A percentile compares a stretch with the other conserved stretches of the same genome.
These are phyloP conservation scores for Panurus biarmicus DNA, from an alignment of 2,113 vertebrate genomes.

Conservation along the genomic window DNA sequence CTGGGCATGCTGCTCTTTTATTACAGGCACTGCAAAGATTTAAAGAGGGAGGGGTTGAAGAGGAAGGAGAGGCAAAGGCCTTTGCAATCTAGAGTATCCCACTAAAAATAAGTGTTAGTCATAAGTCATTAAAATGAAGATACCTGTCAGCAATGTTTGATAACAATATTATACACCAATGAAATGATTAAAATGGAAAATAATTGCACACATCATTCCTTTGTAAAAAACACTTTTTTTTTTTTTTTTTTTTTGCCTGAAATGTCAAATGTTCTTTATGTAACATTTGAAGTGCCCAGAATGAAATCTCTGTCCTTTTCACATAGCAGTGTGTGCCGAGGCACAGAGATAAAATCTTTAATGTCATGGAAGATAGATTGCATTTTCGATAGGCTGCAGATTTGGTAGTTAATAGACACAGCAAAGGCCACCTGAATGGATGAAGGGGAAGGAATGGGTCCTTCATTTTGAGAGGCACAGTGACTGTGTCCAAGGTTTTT, in stretches of 20 bases:
- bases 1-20: not conserved
- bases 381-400: not conserved
- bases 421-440: not conserved
- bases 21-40: not conserved
- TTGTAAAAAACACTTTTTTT: not conserved
- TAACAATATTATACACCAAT: not conserved
- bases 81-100: not conserved
- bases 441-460: not conserved
- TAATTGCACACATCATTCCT: not conserved
- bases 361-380: not conserved
- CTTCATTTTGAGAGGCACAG: not conserved
- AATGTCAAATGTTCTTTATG: not conserved
- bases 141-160: not conserved
- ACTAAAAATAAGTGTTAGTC: not conserved
- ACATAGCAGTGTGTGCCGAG: not conserved
- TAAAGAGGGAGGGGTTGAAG: not conserved
- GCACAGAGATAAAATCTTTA: not conserved
- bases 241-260: not conserved
- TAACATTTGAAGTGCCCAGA: not conserved
- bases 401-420: not conserved
- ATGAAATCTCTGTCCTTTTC: not conserved
- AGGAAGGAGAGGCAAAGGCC: not conserved
- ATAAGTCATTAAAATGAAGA: not conserved
- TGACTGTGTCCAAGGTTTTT: not conserved
- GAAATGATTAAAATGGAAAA: not conserved